Conservation (phyloP, 2,888 invertebrate genomes). For the Lepidocyrtoides sp. region DNA sequence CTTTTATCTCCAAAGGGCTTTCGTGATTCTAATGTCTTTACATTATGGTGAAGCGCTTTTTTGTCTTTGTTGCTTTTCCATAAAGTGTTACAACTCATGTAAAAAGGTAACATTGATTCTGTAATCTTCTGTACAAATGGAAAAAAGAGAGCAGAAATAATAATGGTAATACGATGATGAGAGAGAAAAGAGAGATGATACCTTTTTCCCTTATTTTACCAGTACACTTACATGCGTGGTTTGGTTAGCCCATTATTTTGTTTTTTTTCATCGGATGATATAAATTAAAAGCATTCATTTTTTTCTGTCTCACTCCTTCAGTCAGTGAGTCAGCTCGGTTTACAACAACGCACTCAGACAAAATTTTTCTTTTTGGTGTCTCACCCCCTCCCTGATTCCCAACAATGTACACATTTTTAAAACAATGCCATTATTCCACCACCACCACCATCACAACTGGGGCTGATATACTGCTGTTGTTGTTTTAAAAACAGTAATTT, state of each 20-base stretch:
- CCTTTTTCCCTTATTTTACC: background rate
- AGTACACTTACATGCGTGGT: background rate
- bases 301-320: background rate
- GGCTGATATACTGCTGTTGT: background rate
- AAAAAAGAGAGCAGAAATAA: background rate
- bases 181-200: background rate
- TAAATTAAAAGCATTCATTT: constrained; percentile 13
- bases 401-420: constrained; percentile 30
- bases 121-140: too few relatives aligned
- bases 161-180: background rate
- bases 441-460: background rate
- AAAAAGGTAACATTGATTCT: too few relatives aligned
- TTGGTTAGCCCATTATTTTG: background rate
- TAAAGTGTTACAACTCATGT: too few relatives aligned
- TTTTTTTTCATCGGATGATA: background rate
- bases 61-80: background rate
- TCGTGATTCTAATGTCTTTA: too few relatives aligned
- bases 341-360: background rate
- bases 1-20: too few relatives aligned
- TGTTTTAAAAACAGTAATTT: background rate
- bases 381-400: background rate
- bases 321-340: background rate
- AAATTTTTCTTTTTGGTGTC: background rate
- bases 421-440: constrained; percentile 15
- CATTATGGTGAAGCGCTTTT: too few relatives aligned